Conservation (phyloP, 2,888 invertebrate species). For the Tetrapedia diversipes region DNA sequence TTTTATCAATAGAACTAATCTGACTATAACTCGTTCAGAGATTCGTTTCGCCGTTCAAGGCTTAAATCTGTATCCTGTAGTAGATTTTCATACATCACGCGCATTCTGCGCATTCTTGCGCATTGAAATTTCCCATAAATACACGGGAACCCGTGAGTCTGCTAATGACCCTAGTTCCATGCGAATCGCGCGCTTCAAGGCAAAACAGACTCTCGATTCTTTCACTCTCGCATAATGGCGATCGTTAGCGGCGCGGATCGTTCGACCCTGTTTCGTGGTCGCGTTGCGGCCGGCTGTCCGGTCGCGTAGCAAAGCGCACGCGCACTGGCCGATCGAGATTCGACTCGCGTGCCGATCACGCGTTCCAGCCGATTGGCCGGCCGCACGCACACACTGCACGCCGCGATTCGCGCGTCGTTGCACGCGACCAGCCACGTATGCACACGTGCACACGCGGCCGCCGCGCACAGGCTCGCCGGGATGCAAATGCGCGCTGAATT, state of each 20-base stretch:
- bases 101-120: too few relatives aligned
- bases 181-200: slow-evolving; percentile 7
- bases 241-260: slow-evolving; percentile 48
- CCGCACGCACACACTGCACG: slow-evolving; percentile 48
- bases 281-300: slow-evolving; percentile 31
- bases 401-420: slow-evolving; percentile 57
- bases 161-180: background rate
- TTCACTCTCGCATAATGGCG: slow-evolving; percentile 70
- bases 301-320: slow-evolving; percentile 52
- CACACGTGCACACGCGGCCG: slow-evolving; percentile 61
- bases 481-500: slow-evolving; percentile 49
- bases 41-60: too few relatives aligned
- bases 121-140: too few relatives aligned
- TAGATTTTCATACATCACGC: too few relatives aligned
- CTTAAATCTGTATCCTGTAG: too few relatives aligned
- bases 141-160: too few relatives aligned
- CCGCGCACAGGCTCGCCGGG: slow-evolving; percentile 34
- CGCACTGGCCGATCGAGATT: slow-evolving; percentile 62
- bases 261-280: slow-evolving; percentile 43
- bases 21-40: too few relatives aligned
- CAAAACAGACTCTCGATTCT: slow-evolving; percentile 64
- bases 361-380: slow-evolving; percentile 56
- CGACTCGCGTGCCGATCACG: slow-evolving; percentile 71
- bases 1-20: too few relatives aligned
- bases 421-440: slow-evolving; percentile 63